A percentile compares a stretch with the other conserved stretches of the same genome.
Evolutionary conservation across 2,888 invertebrate species (phyloP).

Genomic region (Lycophotia porphyrea): DNA sequence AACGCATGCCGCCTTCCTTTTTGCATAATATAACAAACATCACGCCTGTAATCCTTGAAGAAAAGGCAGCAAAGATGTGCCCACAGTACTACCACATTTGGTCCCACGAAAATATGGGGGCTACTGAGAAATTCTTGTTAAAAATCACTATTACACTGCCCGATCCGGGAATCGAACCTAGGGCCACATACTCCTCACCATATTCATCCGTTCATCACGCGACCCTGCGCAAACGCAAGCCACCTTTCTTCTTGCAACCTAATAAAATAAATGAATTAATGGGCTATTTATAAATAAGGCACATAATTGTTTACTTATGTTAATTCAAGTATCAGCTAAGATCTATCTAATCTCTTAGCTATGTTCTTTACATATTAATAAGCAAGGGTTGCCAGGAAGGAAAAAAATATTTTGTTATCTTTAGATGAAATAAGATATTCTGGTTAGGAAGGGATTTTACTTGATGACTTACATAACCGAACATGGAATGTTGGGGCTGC

Average conservation of each 20-base stretch:
- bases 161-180: neutral
- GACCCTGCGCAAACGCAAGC: constrained; percentile 35
- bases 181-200: neutral
- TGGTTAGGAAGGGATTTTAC: neutral
- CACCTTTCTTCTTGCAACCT: constrained; percentile 49
- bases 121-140: neutral
- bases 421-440: neutral
- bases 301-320: constrained; percentile 62
- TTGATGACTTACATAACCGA: no score
- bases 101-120: no score
- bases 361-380: constrained; percentile 53
- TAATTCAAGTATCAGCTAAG: constrained; percentile 61
- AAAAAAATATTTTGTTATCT: neutral
- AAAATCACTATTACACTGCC: neutral
- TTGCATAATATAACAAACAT: neutral
- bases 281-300: constrained; percentile 60
- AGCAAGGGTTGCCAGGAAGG: constrained; percentile 39
- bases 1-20: constrained; percentile 50
- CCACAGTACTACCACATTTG: no score
- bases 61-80: no score
- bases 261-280: constrained; percentile 60
- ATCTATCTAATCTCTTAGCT: constrained; percentile 54
- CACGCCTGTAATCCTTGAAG: no score
- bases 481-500: neutral
- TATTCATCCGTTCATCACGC: constrained; percentile 25